Percentiles rank a stretch among this genome's conserved stretches.
Conservation (phyloP, 2,797 vertebrate genomes). For the Halcyon chelicuti region DNA sequence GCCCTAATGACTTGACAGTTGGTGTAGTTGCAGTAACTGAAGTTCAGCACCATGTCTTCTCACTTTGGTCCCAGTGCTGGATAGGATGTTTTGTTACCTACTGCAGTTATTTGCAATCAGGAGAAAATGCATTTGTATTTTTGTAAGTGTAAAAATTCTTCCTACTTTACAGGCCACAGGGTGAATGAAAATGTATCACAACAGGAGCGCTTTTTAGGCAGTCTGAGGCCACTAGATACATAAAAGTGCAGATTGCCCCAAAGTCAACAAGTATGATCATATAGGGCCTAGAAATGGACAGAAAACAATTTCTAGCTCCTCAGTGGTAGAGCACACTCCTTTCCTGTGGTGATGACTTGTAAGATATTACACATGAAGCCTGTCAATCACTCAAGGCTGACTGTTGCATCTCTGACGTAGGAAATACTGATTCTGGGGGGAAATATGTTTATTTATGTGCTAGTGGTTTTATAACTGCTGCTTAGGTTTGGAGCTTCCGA, state of each 20-base stretch:
- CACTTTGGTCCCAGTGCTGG: neutral
- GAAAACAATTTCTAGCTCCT: neutral
- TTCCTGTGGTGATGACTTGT: neutral
- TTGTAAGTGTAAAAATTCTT: neutral
- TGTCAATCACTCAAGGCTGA: neutral
- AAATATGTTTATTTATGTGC: neutral
- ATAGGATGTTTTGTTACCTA: neutral
- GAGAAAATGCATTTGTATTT: neutral
- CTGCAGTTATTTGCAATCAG: neutral
- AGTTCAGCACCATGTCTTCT: neutral
- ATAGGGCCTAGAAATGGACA: neutral
- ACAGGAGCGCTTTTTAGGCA: neutral
- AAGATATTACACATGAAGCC: neutral
- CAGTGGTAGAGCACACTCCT: neutral
- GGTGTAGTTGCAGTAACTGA: neutral
- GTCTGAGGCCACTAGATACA: neutral
- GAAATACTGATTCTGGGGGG: neutral
- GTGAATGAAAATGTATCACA: fast-evolving
- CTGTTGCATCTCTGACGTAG: neutral
- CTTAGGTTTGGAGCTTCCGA: neutral
- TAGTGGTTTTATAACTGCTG: conserved; percentile 7
- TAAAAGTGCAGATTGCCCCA: neutral
- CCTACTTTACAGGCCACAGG: neutral
- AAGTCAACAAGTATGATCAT: neutral
- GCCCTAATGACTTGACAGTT: neutral